Percentiles rank a stretch among this genome's conserved stretches.
Conservation (phyloP, 2,113 vertebrate species). For the Pampusana beccarii region DNA sequence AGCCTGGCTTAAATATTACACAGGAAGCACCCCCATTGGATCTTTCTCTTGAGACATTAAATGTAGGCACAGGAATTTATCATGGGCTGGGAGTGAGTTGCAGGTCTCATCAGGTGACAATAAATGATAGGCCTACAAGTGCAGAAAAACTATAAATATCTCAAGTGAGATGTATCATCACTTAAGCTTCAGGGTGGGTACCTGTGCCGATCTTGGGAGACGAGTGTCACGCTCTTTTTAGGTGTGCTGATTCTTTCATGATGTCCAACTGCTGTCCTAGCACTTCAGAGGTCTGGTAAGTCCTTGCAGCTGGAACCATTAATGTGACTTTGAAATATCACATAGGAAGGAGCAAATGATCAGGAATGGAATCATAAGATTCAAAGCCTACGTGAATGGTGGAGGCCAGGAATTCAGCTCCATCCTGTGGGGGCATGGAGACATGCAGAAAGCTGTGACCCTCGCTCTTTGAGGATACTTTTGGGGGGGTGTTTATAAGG, state of each 20-base stretch:
- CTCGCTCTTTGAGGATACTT: not conserved
- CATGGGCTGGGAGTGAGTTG: not conserved
- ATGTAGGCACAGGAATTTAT: not conserved
- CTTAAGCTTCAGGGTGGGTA: not conserved
- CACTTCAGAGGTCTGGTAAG: not conserved
- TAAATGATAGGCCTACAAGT: not conserved
- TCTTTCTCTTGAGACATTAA: not conserved
- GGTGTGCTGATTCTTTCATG: not conserved
- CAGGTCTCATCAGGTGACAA: not conserved
- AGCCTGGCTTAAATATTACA: not conserved
- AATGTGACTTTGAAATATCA: not conserved
- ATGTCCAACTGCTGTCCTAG: not conserved
- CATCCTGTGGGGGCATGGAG: fast-evolving
- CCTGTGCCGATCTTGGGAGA: not conserved
- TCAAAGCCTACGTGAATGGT: fast-evolving
- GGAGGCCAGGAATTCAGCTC: not conserved
- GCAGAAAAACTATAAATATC: not conserved
- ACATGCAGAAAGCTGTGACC: not conserved
- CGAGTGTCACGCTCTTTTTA: not conserved
- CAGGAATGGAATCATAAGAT: not conserved
- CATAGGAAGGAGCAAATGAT: not conserved
- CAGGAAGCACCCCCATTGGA: not conserved
- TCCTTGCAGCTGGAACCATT: not conserved
- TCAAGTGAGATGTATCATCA: not conserved
- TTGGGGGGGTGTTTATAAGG: not conserved